phyloP scores from a whole-genome alignment of 2,797 vertebrate genomes.

The Lutjanus campechanus region DNA sequence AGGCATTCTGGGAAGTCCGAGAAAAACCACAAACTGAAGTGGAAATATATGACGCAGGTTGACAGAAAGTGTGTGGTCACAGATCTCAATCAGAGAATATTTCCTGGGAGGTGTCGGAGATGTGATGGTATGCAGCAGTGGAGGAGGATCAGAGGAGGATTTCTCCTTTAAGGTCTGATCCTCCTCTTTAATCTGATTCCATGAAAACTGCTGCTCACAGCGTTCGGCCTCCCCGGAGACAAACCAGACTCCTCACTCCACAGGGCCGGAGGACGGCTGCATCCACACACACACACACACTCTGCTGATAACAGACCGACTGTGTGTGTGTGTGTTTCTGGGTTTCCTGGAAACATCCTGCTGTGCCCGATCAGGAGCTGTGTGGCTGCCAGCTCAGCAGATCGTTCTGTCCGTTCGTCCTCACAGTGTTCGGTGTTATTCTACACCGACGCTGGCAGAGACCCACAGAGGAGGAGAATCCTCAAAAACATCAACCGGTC shows the following conservation, averaged over 20 bases:
- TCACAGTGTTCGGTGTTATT: constrained; percentile 11
- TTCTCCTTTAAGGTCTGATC: constrained; percentile 14
- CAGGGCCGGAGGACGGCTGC: constrained; percentile 8
- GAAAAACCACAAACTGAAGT: background rate
- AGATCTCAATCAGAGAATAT: background rate
- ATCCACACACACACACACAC: background rate
- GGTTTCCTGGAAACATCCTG: constrained; percentile 68
- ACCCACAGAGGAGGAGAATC: background rate
- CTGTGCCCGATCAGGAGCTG: constrained; percentile 55
- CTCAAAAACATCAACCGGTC: background rate
- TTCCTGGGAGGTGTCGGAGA: constrained; percentile 3
- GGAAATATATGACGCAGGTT: background rate
- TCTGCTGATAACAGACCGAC: background rate
- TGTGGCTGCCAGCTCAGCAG: constrained; percentile 48
- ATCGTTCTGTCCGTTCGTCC: background rate
- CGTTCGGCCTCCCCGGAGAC: background rate
- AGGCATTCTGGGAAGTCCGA: too few relatives aligned
- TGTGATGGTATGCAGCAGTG: background rate
- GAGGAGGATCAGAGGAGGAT: constrained; percentile 21
- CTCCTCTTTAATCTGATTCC: constrained; percentile 22
- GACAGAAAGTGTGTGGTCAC: background rate
- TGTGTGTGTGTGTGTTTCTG: constrained; percentile 7
- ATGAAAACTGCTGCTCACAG: constrained; percentile 31
- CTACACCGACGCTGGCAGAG: background rate
- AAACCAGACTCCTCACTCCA: constrained; percentile 13